Evolutionary conservation across 2,888 invertebrate genomes (phyloP), one percentile per base, ranked within the genome.

Genomic region (Torymus texanus): DNA sequence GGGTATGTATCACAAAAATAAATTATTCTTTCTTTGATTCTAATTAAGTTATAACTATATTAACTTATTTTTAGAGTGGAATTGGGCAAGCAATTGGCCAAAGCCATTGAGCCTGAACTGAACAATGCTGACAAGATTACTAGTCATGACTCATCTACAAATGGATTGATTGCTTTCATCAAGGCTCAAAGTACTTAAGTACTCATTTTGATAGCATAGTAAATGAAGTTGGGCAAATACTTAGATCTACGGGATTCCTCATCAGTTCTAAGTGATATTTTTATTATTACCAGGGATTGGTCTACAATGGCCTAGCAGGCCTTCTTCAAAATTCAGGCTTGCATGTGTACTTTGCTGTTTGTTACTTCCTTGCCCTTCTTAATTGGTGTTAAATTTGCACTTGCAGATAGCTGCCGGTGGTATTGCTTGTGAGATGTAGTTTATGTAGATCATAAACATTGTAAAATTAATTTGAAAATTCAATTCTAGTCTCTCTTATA

Each of bases 71-170:
- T 75, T 88, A 95, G 94, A 55, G 99, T 99, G 72, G 99, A 99
- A 91, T 93, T 99, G 84, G 99, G 99, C 73, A 99, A 99, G 90
- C 98, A 98, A 89, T 91, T 99, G 85, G 99, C 99, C 0, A 99
- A 99, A 91, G 96, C 95, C n/a, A 99, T 99, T 84, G 98, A 99
- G 89, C 97, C 98, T 0, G 99, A 99, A 90, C 91, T 99, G 65
- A 92, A 93, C 81, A 93, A 93, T 86, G 91, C 91, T 29, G 92
- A 91, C 59, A 93, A 94, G 0, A 93, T 96, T 14, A 91, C 94
- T 29, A 93, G 93, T 61, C 99, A 99, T 89, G 99, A 99, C 90
- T 93, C 93, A 41, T 99, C 99, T 41, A 99, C 99, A 66, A 99
- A 99, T 91, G 98, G 97, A 51, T 94, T 99, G 71, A 98, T 99